Conservation (phyloP, 2,797 vertebrate species). For the Neosilurus hyrtlii region DNA sequence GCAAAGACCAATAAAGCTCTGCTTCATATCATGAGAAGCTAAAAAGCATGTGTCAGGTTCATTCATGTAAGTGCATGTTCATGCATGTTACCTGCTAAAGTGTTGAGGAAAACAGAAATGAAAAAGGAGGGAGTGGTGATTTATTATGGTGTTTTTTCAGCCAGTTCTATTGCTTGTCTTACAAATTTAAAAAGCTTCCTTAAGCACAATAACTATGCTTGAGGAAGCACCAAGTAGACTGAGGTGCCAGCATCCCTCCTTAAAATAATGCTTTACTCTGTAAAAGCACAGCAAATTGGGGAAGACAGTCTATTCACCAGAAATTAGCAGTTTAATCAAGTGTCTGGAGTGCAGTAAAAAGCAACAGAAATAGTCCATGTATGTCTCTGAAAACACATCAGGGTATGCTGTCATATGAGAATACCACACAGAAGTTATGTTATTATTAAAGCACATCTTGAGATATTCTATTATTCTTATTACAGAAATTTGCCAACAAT, state of each 20-base stretch:
- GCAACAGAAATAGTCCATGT: neutral
- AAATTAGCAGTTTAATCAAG: slow-evolving; percentile 31
- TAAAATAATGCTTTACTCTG: slow-evolving; percentile 24
- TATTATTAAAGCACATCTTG: neutral
- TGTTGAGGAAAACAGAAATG: neutral
- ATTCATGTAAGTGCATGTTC: slow-evolving; percentile 2
- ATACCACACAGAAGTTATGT: neutral
- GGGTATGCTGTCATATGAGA: neutral
- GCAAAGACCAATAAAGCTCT: neutral
- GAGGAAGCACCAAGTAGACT: slow-evolving; percentile 15
- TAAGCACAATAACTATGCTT: slow-evolving; percentile 30
- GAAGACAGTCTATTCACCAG: slow-evolving; percentile 17
- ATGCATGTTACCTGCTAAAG: slow-evolving; percentile 5
- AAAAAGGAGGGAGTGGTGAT: slow-evolving; percentile 26
- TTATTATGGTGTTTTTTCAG: slow-evolving; percentile 13
- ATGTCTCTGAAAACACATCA: neutral
- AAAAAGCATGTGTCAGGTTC: neutral
- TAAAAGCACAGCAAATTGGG: slow-evolving; percentile 21
- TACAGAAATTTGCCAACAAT: neutral
- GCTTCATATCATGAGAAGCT: neutral
- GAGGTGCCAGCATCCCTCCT: slow-evolving; percentile 15
- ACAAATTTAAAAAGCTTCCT: slow-evolving; percentile 10
- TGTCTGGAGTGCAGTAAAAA: neutral
- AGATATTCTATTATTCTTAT: neutral
- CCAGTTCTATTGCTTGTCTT: neutral